These are phyloP conservation scores for Gasterosteus aculeatus DNA, from an alignment of 2,113 vertebrate genomes.

Conservation along the genomic window DNA sequence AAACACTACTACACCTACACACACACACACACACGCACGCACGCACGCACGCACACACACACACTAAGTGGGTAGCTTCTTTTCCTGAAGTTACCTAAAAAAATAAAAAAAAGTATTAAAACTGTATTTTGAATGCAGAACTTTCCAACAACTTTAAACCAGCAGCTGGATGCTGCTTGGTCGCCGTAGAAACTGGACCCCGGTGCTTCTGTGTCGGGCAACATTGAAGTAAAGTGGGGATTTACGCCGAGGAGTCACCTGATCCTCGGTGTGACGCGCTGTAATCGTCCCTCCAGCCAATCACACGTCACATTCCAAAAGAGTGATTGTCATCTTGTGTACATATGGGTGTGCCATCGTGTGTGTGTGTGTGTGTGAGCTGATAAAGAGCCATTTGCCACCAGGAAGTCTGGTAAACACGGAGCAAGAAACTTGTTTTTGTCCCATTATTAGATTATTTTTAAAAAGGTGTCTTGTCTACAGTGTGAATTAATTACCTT, in stretches of 20 bases:
- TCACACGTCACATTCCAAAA: neutral
- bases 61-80: neutral
- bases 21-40: neutral
- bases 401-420: neutral
- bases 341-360: neutral
- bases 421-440: neutral
- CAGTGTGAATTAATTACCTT: no score
- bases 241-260: neutral
- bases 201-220: neutral
- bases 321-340: neutral
- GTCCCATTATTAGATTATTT: no score
- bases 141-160: no score
- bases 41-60: neutral
- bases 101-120: neutral
- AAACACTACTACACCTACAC: slow-evolving; percentile 5
- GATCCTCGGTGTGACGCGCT: neutral
- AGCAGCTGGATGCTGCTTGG: neutral
- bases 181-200: neutral
- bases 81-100: no score
- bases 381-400: neutral
- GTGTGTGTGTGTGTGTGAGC: no score
- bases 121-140: no score
- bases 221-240: neutral
- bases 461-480: no score
- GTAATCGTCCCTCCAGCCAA: neutral